A percentile compares a stretch with the other conserved stretches of the same genome.
phyloP scores from a whole-genome alignment of 2,888 invertebrate species.

The Cynaeus angustus region DNA sequence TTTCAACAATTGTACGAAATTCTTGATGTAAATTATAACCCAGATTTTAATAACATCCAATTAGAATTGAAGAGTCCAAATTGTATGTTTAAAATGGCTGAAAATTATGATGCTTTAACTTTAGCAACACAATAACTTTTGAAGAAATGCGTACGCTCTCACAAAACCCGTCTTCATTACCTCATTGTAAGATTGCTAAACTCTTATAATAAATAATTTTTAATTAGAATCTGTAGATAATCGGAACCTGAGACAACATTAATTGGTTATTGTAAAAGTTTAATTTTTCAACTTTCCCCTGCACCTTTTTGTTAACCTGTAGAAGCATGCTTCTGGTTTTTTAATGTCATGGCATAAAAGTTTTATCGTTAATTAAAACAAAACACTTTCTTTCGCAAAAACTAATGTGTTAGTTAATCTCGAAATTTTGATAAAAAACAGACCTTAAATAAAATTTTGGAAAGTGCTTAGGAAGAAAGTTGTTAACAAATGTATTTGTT shows the following conservation, averaged over 20 bases:
- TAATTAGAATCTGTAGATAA: constrained; percentile 34
- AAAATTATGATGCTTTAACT: constrained; percentile 1
- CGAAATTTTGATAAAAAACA: neutral
- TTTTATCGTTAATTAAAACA: neutral
- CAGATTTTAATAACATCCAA: constrained; percentile 31
- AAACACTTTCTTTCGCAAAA: too few relatives aligned
- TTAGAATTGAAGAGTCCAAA: constrained; percentile 30
- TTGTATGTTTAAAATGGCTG: too few relatives aligned
- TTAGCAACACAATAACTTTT: constrained; percentile 21
- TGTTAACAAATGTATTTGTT: too few relatives aligned
- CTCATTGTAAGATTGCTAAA: constrained; percentile 29
- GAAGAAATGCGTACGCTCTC: constrained; percentile 26
- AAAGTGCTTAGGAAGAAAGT: too few relatives aligned
- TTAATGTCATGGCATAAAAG: neutral
- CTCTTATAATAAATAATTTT: constrained; percentile 16
- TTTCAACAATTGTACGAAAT: constrained; percentile 17
- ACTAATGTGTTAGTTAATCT: neutral
- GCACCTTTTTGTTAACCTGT: neutral
- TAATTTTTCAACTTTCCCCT: constrained; percentile 8
- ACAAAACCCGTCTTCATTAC: constrained; percentile 18
- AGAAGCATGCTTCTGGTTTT: neutral
- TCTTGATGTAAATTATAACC: constrained; percentile 31
- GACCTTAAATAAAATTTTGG: too few relatives aligned
- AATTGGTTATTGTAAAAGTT: constrained; percentile 40
- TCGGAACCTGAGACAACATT: constrained; percentile 24